These are phyloP conservation scores for Botrylloides violaceus DNA, from an alignment of 23 tunicate species.

Conservation along the genomic window DNA sequence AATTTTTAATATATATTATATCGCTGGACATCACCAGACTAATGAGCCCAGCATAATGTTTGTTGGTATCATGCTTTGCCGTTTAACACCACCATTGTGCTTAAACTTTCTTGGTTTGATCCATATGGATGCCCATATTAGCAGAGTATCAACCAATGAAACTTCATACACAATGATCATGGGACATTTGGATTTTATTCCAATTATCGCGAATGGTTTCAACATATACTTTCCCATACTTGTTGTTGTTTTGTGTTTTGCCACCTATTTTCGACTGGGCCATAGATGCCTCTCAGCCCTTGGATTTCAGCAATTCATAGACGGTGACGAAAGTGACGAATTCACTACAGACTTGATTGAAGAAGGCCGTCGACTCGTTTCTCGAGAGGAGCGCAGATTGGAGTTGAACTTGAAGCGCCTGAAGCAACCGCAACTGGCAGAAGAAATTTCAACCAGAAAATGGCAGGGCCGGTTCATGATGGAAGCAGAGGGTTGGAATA, in stretches of 20 bases:
- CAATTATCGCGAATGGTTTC: conserved; percentile 90
- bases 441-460: conserved; percentile 40
- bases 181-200: conserved; percentile 87
- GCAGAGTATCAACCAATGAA: conserved; percentile 29
- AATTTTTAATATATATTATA: conserved; percentile 90
- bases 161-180: conserved; percentile 88
- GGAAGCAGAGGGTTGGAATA: conserved; percentile 35
- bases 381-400: conserved; percentile 42
- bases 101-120: conserved; percentile 91
- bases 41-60: conserved; percentile 87
- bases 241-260: conserved; percentile 82
- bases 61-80: conserved; percentile 94
- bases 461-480: conserved; percentile 66
- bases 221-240: conserved; percentile 96
- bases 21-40: conserved; percentile 98
- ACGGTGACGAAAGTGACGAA: conserved; percentile 59
- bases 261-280: conserved; percentile 88
- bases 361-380: conserved; percentile 82
- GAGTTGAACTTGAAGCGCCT: conserved; percentile 24
- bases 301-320: conserved; percentile 91
- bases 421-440: conserved; percentile 24
- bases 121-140: conserved; percentile 81
- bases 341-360: conserved; percentile 82
- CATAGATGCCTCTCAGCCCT: conserved; percentile 72
- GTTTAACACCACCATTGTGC: conserved; percentile 93